Conservation (phyloP, 2,888 invertebrate genomes). For the Hybos culiciformis region DNA sequence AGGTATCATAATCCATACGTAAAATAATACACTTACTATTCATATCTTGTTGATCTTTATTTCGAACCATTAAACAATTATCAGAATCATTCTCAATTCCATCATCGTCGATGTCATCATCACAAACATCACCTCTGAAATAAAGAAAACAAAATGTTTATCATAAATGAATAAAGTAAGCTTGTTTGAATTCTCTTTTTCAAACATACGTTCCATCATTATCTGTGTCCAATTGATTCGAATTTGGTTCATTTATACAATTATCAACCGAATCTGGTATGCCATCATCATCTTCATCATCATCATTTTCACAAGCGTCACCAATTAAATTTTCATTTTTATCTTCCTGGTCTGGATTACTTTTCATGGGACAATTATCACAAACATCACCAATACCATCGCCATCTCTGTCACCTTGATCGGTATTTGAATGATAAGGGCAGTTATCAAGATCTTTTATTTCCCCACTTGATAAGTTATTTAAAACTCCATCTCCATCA, state of each 20-base stretch:
- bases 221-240: slow-evolving; percentile 71
- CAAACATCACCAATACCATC: slow-evolving; percentile 75
- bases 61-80: slow-evolving; percentile 58
- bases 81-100: slow-evolving; percentile 58
- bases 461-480: no score
- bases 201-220: slow-evolving; percentile 41
- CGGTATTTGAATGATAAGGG: slow-evolving; percentile 49
- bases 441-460: no score
- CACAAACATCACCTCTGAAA: slow-evolving; percentile 64
- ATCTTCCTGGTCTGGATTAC: slow-evolving; percentile 65
- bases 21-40: slow-evolving; percentile 87
- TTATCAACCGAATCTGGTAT: slow-evolving; percentile 73
- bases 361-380: slow-evolving; percentile 62
- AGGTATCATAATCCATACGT: slow-evolving; percentile 41
- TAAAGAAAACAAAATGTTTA: background rate
- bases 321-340: slow-evolving; percentile 68
- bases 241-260: slow-evolving; percentile 64
- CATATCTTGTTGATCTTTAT: slow-evolving; percentile 62
- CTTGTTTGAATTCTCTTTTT: no score
- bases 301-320: slow-evolving; percentile 72
- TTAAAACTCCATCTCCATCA: no score
- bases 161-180: background rate
- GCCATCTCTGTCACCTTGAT: slow-evolving; percentile 63
- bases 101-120: slow-evolving; percentile 85
- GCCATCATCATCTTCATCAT: slow-evolving; percentile 61